Evolutionary conservation across 1,140 invertebrate genomes (phyloP).

Genomic region (Apis cerana): DNA sequence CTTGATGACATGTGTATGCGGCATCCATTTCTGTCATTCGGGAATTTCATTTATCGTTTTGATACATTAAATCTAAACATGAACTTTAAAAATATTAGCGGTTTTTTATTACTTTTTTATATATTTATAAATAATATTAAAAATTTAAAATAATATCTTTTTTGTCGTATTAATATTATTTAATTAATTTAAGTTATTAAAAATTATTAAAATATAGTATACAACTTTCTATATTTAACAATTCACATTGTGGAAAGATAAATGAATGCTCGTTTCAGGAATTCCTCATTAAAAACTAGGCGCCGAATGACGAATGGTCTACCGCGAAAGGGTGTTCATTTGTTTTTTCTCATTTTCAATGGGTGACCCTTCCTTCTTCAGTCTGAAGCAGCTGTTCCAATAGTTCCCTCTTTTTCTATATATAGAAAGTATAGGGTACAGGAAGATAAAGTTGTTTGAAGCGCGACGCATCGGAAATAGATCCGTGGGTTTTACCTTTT

Average conservation of each 20-base stretch:
- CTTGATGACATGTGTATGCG: constrained; percentile 34
- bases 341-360: constrained; percentile 23
- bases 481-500: constrained; percentile 69
- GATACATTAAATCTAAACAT: neutral
- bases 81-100: neutral
- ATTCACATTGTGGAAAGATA: constrained; percentile 15
- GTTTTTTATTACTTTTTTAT: neutral
- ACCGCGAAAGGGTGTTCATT: constrained; percentile 55
- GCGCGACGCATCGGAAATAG: constrained; percentile 72
- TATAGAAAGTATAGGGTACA: constrained; percentile 59
- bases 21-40: constrained; percentile 23
- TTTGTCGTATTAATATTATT: too few relatives aligned
- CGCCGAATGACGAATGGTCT: constrained; percentile 60
- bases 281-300: constrained; percentile 57
- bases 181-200: too few relatives aligned
- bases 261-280: constrained; percentile 31
- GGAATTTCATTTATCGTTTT: constrained; percentile 20
- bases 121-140: neutral
- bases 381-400: constrained; percentile 62
- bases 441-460: constrained; percentile 71
- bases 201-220: too few relatives aligned
- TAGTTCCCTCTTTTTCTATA: constrained; percentile 60
- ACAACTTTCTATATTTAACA: neutral
- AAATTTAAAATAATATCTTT: neutral
- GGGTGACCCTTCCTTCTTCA: constrained; percentile 51